A percentile compares a stretch with the other conserved stretches of the same genome.
phyloP scores from a whole-genome alignment of 2,888 invertebrate genomes.

The Blastobasis lacticolella region DNA sequence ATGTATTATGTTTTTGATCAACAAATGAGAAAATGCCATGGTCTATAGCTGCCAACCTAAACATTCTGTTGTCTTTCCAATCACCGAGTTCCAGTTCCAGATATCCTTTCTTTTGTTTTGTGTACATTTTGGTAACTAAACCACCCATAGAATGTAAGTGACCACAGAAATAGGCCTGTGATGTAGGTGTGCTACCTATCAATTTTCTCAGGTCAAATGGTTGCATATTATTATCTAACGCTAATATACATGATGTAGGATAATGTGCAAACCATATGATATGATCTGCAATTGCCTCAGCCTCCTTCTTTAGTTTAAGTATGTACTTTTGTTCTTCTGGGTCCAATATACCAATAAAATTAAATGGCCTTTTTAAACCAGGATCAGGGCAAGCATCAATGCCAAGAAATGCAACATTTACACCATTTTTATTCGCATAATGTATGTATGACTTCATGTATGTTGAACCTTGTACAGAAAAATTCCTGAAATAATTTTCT shows the following conservation, averaged over 20 bases:
- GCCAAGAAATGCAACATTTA: conserved; percentile 86
- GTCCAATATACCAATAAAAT: conserved; percentile 87
- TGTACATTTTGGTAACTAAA: conserved; percentile 87
- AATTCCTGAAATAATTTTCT: conserved; percentile 84
- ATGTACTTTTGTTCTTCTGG: conserved; percentile 73
- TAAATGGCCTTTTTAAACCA: conserved; percentile 90
- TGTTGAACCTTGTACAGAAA: conserved; percentile 83
- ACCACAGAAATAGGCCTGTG: conserved; percentile 89
- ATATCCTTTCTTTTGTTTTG: conserved; percentile 85
- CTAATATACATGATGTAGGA: conserved; percentile 89
- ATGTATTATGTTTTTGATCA: conserved; percentile 82
- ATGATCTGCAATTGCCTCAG: conserved; percentile 60
- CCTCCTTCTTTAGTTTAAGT: conserved; percentile 69
- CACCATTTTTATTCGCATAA: conserved; percentile 65
- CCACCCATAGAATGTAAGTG: conserved; percentile 91
- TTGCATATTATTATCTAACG: conserved; percentile 66
- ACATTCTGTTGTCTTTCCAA: conserved; percentile 94
- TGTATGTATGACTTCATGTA: conserved; percentile 84
- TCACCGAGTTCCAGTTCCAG: conserved; percentile 92
- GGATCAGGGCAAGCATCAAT: conserved; percentile 91
- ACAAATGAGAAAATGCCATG: conserved; percentile 91
- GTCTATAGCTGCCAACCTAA: conserved; percentile 88
- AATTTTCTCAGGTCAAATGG: conserved; percentile 68
- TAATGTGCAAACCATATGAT: conserved; percentile 88
- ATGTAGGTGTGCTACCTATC: conserved; percentile 74